phyloP scores from a whole-genome alignment of 2,888 invertebrate genomes.

The Hirtodrosophila cameraria region DNA sequence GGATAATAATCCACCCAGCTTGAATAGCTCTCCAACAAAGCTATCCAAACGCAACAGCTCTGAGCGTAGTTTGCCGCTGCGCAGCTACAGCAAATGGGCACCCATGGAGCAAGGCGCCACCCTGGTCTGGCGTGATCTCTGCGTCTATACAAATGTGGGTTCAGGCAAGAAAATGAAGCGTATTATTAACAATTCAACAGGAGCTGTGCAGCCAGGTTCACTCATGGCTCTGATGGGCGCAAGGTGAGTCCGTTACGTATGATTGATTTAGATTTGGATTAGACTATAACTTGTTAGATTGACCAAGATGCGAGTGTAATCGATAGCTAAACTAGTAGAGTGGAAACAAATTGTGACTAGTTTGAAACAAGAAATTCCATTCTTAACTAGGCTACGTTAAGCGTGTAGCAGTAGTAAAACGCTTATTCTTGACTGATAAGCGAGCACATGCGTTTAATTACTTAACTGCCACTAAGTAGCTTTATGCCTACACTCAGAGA shows the following conservation, averaged over 20 bases:
- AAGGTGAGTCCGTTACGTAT: constrained; percentile 86
- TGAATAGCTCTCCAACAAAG: constrained; percentile 68
- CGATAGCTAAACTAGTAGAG: constrained; percentile 18
- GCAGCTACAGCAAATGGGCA: constrained; percentile 86
- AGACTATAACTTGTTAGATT: constrained; percentile 1
- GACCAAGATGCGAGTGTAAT: constrained; percentile 18
- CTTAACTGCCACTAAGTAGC: constrained; percentile 3
- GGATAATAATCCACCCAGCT: constrained; percentile 47
- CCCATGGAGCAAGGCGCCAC: constrained; percentile 88
- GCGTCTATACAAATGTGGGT: constrained; percentile 87
- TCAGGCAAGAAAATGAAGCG: constrained; percentile 86
- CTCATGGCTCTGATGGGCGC: constrained; percentile 94
- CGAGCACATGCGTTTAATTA: background rate
- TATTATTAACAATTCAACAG: constrained; percentile 92
- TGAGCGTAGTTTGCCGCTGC: constrained; percentile 81
- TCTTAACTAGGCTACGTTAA: constrained; percentile 41
- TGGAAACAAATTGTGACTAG: constrained; percentile 1
- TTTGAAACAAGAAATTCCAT: constrained; percentile 30
- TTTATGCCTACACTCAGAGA: background rate
- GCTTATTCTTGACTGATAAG: constrained; percentile 42
- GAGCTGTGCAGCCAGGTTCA: constrained; percentile 92
- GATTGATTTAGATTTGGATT: no score
- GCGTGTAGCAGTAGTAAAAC: background rate
- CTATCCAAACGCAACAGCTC: constrained; percentile 80
- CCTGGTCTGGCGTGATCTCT: constrained; percentile 91